Base-by-base conservation (phyloP, 2,888 invertebrate species). In the Agrotis clavis region DNA sequence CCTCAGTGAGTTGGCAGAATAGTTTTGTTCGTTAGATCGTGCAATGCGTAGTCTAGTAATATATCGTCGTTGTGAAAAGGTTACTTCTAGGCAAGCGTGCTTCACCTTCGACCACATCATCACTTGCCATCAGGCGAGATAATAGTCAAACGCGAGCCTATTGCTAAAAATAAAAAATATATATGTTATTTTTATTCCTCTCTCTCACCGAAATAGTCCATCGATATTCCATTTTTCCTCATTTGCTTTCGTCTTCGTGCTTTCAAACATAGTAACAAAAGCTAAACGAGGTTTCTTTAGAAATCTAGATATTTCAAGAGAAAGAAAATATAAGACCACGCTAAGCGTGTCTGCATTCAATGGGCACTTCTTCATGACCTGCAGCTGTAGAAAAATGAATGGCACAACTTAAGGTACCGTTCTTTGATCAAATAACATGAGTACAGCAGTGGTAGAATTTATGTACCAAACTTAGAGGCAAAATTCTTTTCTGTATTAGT, bases 361-460 rank as follows among this genome's bases (percentile, higher is more conserved):
- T 62, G 9, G 35, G 13, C 21, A 61, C 45, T 68, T 68, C 7
- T 56, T 74, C 35, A 45, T 50, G 4, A 61, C 50, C 25, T 56
- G 50, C 50, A 67, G 41, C 41, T 53, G 41, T 16, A 67, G 19
- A 48, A 74, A 51, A 68, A 74, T 57, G 4, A 45, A 47, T 74
- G 13, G 18, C n/a, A 13, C 7, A n/a, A 56, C 30, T 61, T 67
- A 47, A 51, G 30, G 57, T 57, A 57, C 30, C 35, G 56, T 35
- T 57, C 35, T 14, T 35, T 57, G n/a, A 45, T 16, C 21, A 51
- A 68, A 68, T 51, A 57, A 59, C 47, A 57, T 19, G 19, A 45
- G 35, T 45, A n/a, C 7, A 9, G 14, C 4, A 14, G 21, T 21
- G 5, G 5, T 30, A 5, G 16, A 45, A 30, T 25, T n/a, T 51